Base-by-base conservation (phyloP, 2,888 invertebrate genomes). In the Epinotia demarniana region DNA sequence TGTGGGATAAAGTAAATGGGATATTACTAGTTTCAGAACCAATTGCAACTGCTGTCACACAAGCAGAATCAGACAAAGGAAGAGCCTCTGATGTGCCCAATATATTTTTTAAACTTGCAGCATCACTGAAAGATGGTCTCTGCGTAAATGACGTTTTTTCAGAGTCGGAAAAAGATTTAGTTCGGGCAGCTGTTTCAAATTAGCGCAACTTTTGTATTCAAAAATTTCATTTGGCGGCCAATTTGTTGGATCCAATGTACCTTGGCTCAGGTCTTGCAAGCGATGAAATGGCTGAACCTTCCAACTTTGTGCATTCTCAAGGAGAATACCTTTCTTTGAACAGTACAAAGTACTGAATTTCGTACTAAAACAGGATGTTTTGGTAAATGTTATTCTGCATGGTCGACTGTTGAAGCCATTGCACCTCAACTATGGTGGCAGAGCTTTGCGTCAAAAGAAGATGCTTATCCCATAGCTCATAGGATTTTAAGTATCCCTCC, bases 41-140 rank as follows among this genome's bases (percentile, higher is more conserved):
- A 46, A 70, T 70, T 61, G 49, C 70, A 70, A 46, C 23, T 27
- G 70, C 70, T 70, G 61, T 61, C 13, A 70, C 53, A 61, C 33
- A 70, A 23, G 70, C 70, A 49, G 43, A 70, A 61, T 70, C 70
- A 16, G 61, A 60, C 33, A 43, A 53, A 27, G 67, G 33, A n/a
- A 53, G 55, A 23, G 23, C 23, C 23, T 23, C 23, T 23, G 23
- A 23, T 23, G 23, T 23, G 23, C 23, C 23, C 23, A 23, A 23
- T 23, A 23, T 23, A 23, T 23, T 23, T 23, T 23, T 23, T 2
- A 23, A 23, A 23, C 23, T 23, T 23, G 23, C 23, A 23, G 23
- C 23, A 23, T 23, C 23, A 23, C 23, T 23, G 23, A 2, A 23
- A 23, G 23, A 23, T 23, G 23, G 23, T 23, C 23, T 23, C 23